Evolutionary conservation across 2,888 invertebrate genomes (phyloP), one percentile per base, ranked within the genome.

Genomic region (Ichneumoninae sp.): DNA sequence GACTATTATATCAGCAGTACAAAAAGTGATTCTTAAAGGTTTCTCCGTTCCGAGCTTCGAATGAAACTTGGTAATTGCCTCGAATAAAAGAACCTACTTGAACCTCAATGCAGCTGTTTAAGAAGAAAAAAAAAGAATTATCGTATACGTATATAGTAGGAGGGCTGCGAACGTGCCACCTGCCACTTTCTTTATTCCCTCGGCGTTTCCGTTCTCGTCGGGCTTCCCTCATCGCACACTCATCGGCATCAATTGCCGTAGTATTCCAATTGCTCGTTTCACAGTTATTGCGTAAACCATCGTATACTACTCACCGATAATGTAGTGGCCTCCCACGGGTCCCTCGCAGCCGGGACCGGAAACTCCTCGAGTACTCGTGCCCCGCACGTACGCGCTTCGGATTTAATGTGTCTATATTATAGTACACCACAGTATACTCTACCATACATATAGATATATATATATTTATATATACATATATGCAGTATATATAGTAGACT

Each of bases 281-380:
- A 57, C 57, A 26, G 57, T 57, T 57, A 57, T 26, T 22, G 57
- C 57, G 57, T 57, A 57, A 62, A 75, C 62, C 40, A 30, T 0
- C 44, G 60, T 62, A 47, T 60, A 76, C 68, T 47, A 76, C 76
- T 76, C 47, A 83, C 83, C 80, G 80, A 72, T 60, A 72, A 83
- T 66, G 80, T 80, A 77, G 76, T 52, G 54, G 66, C 80, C 66
- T 80, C 76, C 80, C 60, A 83, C 68, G 75, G 68, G 71, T 68
- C 44, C 19, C 70, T 47, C 44, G 10, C 22, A 30, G 40, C 76
- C 22, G 8, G 71, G 72, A 76, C 83, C 83, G 83, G 83, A 83
- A 83, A 65, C 68, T 52, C 80, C 71, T 77, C 72, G 57, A 72
- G 72, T 72, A 72, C 71, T 82, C 82, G 71, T 52, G 71, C 71